These are phyloP conservation scores for Tortricodes alternella DNA, from an alignment of 2,888 invertebrate genomes.

Conservation along the genomic window DNA sequence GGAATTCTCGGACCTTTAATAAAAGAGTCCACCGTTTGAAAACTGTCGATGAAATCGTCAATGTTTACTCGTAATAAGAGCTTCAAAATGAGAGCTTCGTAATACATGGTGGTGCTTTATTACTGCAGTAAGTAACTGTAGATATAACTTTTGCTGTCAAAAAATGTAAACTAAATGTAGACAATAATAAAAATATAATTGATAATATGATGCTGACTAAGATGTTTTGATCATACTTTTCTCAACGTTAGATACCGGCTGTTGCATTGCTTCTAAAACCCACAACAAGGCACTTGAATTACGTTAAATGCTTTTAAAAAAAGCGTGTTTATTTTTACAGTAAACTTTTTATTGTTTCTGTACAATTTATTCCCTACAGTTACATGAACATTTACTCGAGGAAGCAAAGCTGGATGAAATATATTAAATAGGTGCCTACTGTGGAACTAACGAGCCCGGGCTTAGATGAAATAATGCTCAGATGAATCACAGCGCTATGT, in stretches of 20 bases:
- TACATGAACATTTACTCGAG: slow-evolving; percentile 20
- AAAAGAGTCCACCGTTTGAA: background rate
- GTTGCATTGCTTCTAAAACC: too few species aligned
- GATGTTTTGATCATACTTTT: too few species aligned
- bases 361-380: slow-evolving; percentile 19
- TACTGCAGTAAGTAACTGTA: too few species aligned
- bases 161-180: too few species aligned
- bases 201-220: too few species aligned
- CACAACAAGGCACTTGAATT: too few species aligned
- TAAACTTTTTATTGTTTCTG: slow-evolving; percentile 15
- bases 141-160: too few species aligned
- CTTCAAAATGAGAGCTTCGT: background rate
- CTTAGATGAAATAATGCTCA: slow-evolving; percentile 22
- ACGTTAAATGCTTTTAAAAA: background rate
- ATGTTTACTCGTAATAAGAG: background rate
- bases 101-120: too few species aligned
- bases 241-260: too few species aligned
- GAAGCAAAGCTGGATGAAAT: slow-evolving; percentile 10
- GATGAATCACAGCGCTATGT: slow-evolving; percentile 19
- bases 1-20: slow-evolving; percentile 4
- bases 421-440: too few species aligned
- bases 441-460: background rate
- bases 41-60: background rate
- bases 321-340: slow-evolving; percentile 4
- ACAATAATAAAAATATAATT: too few species aligned